Base-by-base conservation (phyloP, 2,113 vertebrate species). In the Gobio gobio region DNA sequence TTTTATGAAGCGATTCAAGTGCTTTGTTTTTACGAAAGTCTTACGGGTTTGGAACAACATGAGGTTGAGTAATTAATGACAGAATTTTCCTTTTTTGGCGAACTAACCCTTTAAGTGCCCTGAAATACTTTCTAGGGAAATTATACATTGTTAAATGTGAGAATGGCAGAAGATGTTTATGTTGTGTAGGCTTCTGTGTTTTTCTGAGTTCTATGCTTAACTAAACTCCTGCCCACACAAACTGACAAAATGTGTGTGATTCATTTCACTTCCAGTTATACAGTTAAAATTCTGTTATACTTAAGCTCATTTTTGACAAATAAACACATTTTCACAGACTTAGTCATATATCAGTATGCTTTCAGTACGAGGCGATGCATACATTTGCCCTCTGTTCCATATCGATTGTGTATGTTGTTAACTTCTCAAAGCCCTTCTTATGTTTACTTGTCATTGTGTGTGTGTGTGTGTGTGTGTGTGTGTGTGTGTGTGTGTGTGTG, bases 211-310 rank as follows among this genome's bases (percentile, higher is more conserved):
- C 9, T 5, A 5, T 12, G 20, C 66, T 70, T 43, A 72, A 72
- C 36, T 72, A 72, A 72, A 72, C 68, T 43, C 40, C 36, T 43
- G 68, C 68, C 68, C 68, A 72, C 68, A n/a, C 68, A 43, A 72
- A 43, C 36, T 43, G 68, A 70, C 36, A 22, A 20, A 70, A 10
- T 43, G 68, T n/a, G 20, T 43, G 68, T 72, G 68, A 72, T 72
- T 72, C 36, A 72, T n/a, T 72, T 72, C 36, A 43, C 36, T 10
- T 70, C 66, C 20, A 70, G 18, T 22, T 70, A 70, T 40, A 70
- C 66, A 40, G 18, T 70, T 70, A 68, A 70, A 18, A 40, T 18
- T 20, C 18, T 56, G 54, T 22, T 70, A 40, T 10, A 68, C 64
- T 36, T 33, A 33, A 20, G 18, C 66, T 70, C 29, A 70, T 40